Conservation (phyloP, 2,113 vertebrate species). For the Rhodinocichla rosea region DNA sequence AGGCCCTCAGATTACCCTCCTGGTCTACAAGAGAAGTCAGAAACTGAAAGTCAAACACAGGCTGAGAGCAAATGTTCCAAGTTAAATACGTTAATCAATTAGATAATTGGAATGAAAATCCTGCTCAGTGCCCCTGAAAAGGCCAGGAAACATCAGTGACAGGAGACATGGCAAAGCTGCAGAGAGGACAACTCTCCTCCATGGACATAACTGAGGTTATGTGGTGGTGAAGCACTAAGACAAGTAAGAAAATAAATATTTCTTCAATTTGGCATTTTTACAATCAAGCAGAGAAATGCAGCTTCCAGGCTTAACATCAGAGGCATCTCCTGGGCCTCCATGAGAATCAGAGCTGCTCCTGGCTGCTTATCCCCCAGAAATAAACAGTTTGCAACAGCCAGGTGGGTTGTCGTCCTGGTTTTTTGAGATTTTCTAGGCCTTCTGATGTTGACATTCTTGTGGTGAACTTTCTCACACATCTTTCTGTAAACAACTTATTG, state of each 20-base stretch:
- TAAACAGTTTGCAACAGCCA: background rate
- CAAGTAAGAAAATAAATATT: background rate
- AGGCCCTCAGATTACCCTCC: background rate
- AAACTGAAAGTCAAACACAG: constrained; percentile 50
- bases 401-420: too few species aligned
- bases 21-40: background rate
- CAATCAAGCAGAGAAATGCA: background rate
- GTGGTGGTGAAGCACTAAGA: background rate
- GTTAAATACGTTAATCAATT: background rate
- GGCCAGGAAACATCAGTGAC: rapidly evolving
- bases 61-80: constrained; percentile 14
- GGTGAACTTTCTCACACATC: too few species aligned
- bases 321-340: background rate
- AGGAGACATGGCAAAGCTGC: background rate
- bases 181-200: background rate
- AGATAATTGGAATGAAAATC: constrained; percentile 17
- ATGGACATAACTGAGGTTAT: rapidly evolving
- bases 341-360: rapidly evolving
- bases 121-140: background rate
- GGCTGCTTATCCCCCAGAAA: background rate
- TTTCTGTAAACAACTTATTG: too few species aligned
- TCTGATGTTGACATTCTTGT: too few species aligned
- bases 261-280: background rate
- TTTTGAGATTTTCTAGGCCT: too few species aligned
- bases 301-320: background rate